Base-by-base conservation (phyloP, 2,113 vertebrate genomes). In the Heterocephalus glaber region DNA sequence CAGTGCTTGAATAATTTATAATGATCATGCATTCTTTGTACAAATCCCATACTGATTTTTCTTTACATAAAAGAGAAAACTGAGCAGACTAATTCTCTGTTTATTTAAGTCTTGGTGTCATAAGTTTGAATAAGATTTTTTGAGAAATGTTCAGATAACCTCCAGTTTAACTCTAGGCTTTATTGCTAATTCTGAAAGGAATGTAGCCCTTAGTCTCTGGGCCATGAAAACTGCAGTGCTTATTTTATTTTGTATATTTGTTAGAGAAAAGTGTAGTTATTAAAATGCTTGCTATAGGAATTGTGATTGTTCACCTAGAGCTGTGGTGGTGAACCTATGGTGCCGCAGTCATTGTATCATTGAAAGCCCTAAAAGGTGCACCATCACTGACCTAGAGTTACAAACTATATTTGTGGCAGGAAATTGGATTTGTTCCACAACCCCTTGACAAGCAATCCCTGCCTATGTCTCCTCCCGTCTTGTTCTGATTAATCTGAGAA, bases 1-100 rank as follows among this genome's bases (percentile, higher is more conserved):
- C 12, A 65, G 81, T 84, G 30, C 47, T 95, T 95, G 83, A 96
- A 98, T 97, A 92, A 97, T 97, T 97, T 94, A 96, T 96, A 95
- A 28, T 74, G 90, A 95, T 19, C 63, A 76, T 74, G 88, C 72
- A 56, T 95, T 93, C 76, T 92, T 92, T 96, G 86, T 81, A 72
- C 41, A 95, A 96, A 95, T 56, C 61, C 33, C 72, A 76, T 38
- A 72, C 70, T 92, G 70, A 58, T 94, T 93, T 97, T 95, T 84
- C 68, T 87, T 93, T 80, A 47, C 72, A 63, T 89, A 76, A 91
- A 94, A 93, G 54, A 85, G 68, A 93, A 77, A 81, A 30, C 0
- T 20, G 10, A 1, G 6, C 66, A 52, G 90, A 77, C 41, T 47
- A 94, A 92, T 94, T 82, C 65, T 97, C 65, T 97, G 49, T 58